Base-by-base conservation (phyloP, 2,113 vertebrate species). In the Dissostichus mawsoni region DNA sequence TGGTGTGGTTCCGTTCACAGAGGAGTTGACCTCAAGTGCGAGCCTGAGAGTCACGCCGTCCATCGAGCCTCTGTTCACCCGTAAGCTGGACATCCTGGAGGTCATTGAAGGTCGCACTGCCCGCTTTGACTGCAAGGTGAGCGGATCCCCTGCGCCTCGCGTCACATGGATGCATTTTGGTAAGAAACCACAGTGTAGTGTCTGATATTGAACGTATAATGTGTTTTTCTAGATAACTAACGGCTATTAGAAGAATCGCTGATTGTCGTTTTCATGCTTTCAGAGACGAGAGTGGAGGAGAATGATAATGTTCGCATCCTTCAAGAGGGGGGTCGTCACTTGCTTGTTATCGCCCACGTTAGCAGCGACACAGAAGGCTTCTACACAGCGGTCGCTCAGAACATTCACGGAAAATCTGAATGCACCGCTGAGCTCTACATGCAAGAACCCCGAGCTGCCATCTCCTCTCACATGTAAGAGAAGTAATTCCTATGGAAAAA, bases 41-140 rank as follows among this genome's bases (percentile, higher is more conserved):
- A 94, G 93, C 48, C 95, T 99, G 82, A 96, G 84, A 0, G 98
- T 99, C 61, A 91, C 90, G 62, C 96, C 98, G 3, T 97, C 98
- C 0, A 90, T 92, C 72, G 96, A 96, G 20, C 98, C 98, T 0
- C 94, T 99, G 69, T 99, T 98, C 93, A 99, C 98, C 1, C 93
- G 96, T 78, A 96, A 96, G 83, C 87, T 98, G 89, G 96, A 98
- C 88, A 88, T 97, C 0, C 64, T 97, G 70, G 97, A 98, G 2
- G 96, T 97, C 74, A 94, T 97, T 0, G 97, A 98, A 90, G 98
- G 98, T 36, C 96, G 97, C 1, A 94, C 92, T 0, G 97, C 97
- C 0, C 96, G 94, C 20, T 96, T 99, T 3, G 96, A 97, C 94
- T 99, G 97, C 81, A 98, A 98, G 95, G 96, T 99, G 93, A 99